Percentiles rank a stretch among this genome's conserved stretches.
Conservation (phyloP, 2,888 invertebrate species). For the Drosophila gaucha region DNA sequence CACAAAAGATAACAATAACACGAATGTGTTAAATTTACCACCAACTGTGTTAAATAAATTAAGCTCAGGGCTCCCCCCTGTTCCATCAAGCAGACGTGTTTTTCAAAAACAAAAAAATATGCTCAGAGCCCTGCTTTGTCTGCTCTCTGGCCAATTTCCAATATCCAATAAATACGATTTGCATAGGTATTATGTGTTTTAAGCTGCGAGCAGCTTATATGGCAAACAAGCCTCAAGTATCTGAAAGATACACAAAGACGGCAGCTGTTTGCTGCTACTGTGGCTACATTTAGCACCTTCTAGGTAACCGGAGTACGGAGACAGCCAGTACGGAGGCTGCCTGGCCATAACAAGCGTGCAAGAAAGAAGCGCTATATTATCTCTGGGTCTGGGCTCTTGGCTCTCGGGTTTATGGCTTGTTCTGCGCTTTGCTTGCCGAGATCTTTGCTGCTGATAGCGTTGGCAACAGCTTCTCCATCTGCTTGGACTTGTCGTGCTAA, state of each 20-base stretch:
- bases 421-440: slow-evolving; percentile 53
- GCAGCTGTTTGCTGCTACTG: slow-evolving; percentile 34
- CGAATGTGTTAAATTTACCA: slow-evolving; percentile 74
- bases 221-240: slow-evolving; percentile 51
- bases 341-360: slow-evolving; percentile 53
- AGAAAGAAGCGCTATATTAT: slow-evolving; percentile 45
- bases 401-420: slow-evolving; percentile 64
- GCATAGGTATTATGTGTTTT: slow-evolving; percentile 62
- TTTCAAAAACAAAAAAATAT: slow-evolving; percentile 28
- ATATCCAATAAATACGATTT: slow-evolving; percentile 55
- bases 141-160: slow-evolving; percentile 41
- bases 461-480: slow-evolving; percentile 32
- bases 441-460: slow-evolving; percentile 42
- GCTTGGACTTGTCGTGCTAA: slow-evolving; percentile 55
- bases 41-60: slow-evolving; percentile 80
- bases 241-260: slow-evolving; percentile 54
- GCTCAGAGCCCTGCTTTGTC: slow-evolving; percentile 28
- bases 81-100: slow-evolving; percentile 16
- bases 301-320: slow-evolving; percentile 25
- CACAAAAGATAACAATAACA: slow-evolving; percentile 34
- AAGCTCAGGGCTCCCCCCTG: slow-evolving; percentile 21
- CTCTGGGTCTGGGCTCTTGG: background rate
- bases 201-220: slow-evolving; percentile 8
- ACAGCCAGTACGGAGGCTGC: slow-evolving; percentile 12
- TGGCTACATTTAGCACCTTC: slow-evolving; percentile 57